Evolutionary conservation across 1,140 invertebrate genomes (phyloP).

Genomic region (Eurosta solidaginis): DNA sequence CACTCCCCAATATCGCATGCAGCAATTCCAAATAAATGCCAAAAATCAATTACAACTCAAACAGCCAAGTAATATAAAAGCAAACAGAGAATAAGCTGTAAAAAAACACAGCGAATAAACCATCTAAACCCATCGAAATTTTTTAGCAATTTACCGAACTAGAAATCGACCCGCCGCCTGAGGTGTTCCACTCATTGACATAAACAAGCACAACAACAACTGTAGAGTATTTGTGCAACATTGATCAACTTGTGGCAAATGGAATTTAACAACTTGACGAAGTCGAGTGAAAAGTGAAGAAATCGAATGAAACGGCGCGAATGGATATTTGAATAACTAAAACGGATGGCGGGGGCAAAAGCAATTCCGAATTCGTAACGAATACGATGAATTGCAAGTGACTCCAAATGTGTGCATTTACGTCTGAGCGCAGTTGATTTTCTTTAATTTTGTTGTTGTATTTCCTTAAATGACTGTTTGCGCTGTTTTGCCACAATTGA

Average conservation of each 20-base stretch:
- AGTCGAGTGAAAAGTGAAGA: background rate
- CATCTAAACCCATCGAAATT: background rate
- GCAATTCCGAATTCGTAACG: constrained; percentile 19
- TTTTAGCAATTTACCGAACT: background rate
- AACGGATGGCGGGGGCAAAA: constrained; percentile 9
- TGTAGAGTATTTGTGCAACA: background rate
- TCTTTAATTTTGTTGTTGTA: background rate
- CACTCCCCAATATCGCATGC: background rate
- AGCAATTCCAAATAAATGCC: background rate
- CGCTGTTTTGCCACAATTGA: constrained; percentile 7
- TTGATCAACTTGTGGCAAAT: background rate
- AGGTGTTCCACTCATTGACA: background rate
- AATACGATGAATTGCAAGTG: constrained; percentile 7
- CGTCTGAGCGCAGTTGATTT: background rate
- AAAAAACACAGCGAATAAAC: too few species aligned
- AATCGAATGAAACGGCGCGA: background rate
- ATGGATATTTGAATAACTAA: background rate
- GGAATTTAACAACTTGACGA: background rate
- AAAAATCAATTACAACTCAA: constrained; percentile 12
- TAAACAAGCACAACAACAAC: background rate
- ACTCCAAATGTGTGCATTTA: constrained; percentile 16
- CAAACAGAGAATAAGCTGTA: background rate
- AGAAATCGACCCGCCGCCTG: background rate
- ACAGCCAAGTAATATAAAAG: constrained; percentile 12
- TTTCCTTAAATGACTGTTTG: background rate